A percentile compares a stretch with the other conserved stretches of the same genome.
phyloP scores from a whole-genome alignment of 2,113 vertebrate species.

The Morone saxatilis region DNA sequence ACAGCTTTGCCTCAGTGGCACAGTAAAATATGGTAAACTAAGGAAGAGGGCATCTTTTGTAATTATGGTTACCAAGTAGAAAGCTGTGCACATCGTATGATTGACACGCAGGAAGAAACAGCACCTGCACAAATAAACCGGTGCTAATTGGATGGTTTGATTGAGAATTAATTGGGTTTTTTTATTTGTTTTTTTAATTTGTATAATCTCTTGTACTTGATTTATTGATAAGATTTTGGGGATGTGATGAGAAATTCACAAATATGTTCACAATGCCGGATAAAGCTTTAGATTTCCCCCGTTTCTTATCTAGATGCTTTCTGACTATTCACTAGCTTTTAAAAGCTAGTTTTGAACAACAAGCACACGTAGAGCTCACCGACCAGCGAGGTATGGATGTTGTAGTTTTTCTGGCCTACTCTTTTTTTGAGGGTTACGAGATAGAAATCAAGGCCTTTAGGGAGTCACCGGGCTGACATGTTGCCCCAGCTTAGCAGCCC shows the following conservation, averaged over 20 bases:
- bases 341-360: not conserved
- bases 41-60: slow-evolving; percentile 6
- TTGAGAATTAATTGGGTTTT: not conserved
- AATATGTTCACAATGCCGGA: too few relatives aligned
- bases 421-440: slow-evolving; percentile 54
- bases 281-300: not conserved
- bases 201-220: too few relatives aligned
- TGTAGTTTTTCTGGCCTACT: slow-evolving; percentile 40
- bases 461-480: slow-evolving; percentile 75
- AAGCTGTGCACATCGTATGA: slow-evolving; percentile 8
- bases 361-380: not conserved
- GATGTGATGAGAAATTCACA: not conserved
- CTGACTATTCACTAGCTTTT: not conserved
- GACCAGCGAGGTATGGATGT: slow-evolving; percentile 8
- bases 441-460: slow-evolving; percentile 69
- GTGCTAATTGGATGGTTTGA: not conserved
- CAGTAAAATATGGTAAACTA: slow-evolving; percentile 13
- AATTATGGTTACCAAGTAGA: slow-evolving; percentile 2
- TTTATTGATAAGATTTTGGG: not conserved
- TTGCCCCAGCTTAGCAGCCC: slow-evolving; percentile 68
- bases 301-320: not conserved
- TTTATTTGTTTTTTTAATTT: not conserved
- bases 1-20: not conserved
- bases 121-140: slow-evolving; percentile 22
- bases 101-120: slow-evolving; percentile 17